Base-by-base conservation (phyloP, 2,797 vertebrate genomes). In the Gallirallus australis region DNA sequence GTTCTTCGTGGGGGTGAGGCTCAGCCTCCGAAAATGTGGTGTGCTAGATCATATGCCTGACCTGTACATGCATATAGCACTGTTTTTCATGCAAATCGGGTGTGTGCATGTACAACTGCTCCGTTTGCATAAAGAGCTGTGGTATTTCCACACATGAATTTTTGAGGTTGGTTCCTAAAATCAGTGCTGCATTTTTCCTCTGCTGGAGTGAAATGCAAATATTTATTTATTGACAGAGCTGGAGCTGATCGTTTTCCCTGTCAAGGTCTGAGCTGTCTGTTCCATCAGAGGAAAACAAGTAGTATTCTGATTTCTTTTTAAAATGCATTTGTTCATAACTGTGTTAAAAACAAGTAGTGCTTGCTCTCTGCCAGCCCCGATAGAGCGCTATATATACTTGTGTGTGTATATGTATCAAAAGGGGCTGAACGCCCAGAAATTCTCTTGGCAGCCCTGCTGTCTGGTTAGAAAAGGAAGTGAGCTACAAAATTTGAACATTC, bases 391-490 rank as follows among this genome's bases (percentile, higher is more conserved):
- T 95, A 79, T 86, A 72, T 89, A 70, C 75, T 42, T 95, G 50
- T 85, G 56, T 95, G 75, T 76, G 15, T n/a, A 69, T 94, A 95
- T 97, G 85, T 97, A 97, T 94, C 95, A 93, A 96, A 97, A 97
- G 91, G 92, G 97, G 97, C 97, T 95, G 94, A 95, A 92, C 13
- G 97, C 97, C 97, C 96, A 98, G 97, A 97, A 97, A 97, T 95
- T 97, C 95, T 97, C 94, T 97, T 98, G 98, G 98, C 98, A 98
- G 97, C 87, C 95, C 94, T 86, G 78, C 97, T 96, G 97, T 98
- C 98, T 98, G 98, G 98, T 98, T 98, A 98, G 98, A 97, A 98
- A 96, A 98, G 98, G 97, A 98, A 98, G 98, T 97, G 93, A 98
- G 97, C 97, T 97, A 97, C 97, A 96, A 95, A 97, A 97, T 96